Conservation (phyloP, 2,113 vertebrate species). For the Sceloporus tristichus region DNA sequence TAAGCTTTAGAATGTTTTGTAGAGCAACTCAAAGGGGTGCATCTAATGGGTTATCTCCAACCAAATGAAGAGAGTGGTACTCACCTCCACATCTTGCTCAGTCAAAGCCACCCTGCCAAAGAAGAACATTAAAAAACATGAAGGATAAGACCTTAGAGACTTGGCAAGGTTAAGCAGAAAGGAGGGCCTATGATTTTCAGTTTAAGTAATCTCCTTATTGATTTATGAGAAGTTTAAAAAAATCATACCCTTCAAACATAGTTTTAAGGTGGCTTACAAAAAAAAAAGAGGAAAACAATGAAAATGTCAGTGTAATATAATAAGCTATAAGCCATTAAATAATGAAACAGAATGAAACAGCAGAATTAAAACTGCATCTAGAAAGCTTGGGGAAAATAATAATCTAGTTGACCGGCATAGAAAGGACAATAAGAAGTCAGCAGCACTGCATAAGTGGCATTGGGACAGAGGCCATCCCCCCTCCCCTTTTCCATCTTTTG, state of each 20-base stretch:
- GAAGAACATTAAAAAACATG: conserved; percentile 41
- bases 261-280: neutral
- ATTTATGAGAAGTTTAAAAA: neutral
- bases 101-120: conserved; percentile 81
- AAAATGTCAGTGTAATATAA: neutral
- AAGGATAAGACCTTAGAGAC: neutral
- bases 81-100: conserved; percentile 87
- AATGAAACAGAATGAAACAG: neutral
- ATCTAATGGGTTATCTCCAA: accelerated
- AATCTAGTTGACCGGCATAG: neutral
- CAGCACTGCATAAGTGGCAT: no score
- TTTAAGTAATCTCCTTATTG: neutral
- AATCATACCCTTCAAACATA: neutral
- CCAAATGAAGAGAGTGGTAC: neutral
- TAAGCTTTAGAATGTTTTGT: conserved; percentile 44
- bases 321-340: neutral
- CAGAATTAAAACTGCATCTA: neutral
- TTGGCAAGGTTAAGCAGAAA: neutral
- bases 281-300: neutral
- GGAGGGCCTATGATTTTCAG: neutral
- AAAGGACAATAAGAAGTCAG: neutral
- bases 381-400: neutral
- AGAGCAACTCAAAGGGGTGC: neutral
- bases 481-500: neutral
- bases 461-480: neutral